Base-by-base conservation (phyloP, 2,888 invertebrate species). In the Zele albiditarsus region DNA sequence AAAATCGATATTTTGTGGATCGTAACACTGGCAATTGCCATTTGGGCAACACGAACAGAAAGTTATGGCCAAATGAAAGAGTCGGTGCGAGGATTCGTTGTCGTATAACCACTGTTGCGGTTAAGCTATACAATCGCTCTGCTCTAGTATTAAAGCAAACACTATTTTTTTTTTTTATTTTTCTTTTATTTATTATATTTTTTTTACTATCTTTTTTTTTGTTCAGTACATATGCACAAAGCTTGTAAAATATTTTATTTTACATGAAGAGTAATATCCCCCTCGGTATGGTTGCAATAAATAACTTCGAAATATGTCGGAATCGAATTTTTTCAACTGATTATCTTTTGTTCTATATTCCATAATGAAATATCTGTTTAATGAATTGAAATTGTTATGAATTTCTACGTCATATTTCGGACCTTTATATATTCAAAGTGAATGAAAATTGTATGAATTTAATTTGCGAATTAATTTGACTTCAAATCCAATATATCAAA, bases 1-100 rank as follows among this genome's bases (percentile, higher is more conserved):
- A 53, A 38, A 38, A 53, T 23, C 53, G 53, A 53, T 53, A 53
- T 53, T 20, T 53, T 53, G 53, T 53, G 53, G 53, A 53, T 53
- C 20, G 53, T 53, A 53, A 53, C 53, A 53, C 20, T 0, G 20
- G 20, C 53, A 20, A 53, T 53, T 53, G 53, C 53, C n/a, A 53
- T 53, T 53, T 53, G 20, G 20, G 53, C 53, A 53, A 53, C 20
- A 6, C 53, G 53, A 53, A 53, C 53, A 53, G 20, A 53, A 53
- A 53, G 53, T 20, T 53, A 53, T 53, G 53, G 20, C 20, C 53
- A 53, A 53, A 53, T 53, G 53, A 53, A 53, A 53, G 53, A 53
- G 53, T 53, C 20, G 20, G 53, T 53, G 53, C 53, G 53, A 53
- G 53, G 53, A 53, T 53, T 53, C 53, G n/a, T 20, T 53, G 20